These are phyloP conservation scores for Cactoblastis cactorum DNA, from an alignment of 2,888 invertebrate genomes.

Conservation along the genomic window DNA sequence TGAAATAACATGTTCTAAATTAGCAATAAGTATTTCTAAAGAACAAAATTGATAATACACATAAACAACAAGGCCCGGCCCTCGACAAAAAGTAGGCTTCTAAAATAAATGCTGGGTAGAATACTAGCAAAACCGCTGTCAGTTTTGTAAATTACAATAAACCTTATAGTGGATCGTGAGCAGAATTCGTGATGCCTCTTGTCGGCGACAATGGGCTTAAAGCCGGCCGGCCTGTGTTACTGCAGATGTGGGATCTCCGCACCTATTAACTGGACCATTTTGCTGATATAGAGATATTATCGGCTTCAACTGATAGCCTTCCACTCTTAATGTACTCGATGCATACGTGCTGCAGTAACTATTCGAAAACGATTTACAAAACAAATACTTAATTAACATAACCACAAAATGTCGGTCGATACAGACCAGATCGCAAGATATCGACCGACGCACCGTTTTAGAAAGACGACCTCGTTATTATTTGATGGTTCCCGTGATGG, in stretches of 20 bases:
- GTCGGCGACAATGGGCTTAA: conserved; percentile 65
- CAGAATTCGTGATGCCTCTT: conserved; percentile 64
- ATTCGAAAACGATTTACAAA: conserved; percentile 48
- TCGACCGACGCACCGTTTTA: conserved; percentile 50
- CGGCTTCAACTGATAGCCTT: conserved; percentile 25
- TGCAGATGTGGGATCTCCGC: conserved; percentile 51
- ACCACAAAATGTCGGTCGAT: conserved; percentile 61
- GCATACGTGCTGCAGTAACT: conserved; percentile 30
- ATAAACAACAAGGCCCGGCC: conserved; percentile 1
- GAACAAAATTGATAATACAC: conserved; percentile 11
- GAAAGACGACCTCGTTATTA: conserved; percentile 69
- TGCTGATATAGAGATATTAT: conserved; percentile 42
- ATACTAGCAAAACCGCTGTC: conserved; percentile 66
- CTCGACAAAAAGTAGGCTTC: conserved; percentile 35
- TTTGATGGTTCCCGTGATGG: conserved; percentile 73
- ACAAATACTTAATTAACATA: conserved; percentile 59
- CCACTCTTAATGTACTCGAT: conserved; percentile 17
- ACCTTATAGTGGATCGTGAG: conserved; percentile 67
- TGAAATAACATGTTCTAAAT: too few relatives aligned
- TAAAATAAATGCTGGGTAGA: conserved; percentile 58
- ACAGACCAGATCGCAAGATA: conserved; percentile 61
- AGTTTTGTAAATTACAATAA: conserved; percentile 77
- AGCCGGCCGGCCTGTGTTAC: conserved; percentile 36
- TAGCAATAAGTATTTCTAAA: background rate
- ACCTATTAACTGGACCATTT: conserved; percentile 54